Evolutionary conservation across 2,888 invertebrate species (phyloP).

Genomic region (Steromphala cineraria): DNA sequence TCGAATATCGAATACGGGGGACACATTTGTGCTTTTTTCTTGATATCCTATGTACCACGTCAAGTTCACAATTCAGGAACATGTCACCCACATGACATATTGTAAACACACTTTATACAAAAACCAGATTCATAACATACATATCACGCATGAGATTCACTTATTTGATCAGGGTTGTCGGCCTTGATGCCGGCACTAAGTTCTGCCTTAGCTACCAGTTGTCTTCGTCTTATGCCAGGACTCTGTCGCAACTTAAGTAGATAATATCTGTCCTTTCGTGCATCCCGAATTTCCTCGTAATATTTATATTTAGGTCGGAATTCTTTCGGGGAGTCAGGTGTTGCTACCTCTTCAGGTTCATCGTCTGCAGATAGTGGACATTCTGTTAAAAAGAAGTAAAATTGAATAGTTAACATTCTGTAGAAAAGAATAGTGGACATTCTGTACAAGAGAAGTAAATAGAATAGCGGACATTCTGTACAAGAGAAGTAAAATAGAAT

Average conservation of each 20-base stretch:
- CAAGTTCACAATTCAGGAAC: no score
- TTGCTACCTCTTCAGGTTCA: slow-evolving; percentile 26
- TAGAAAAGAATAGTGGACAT: no score
- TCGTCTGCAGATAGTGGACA: slow-evolving; percentile 12
- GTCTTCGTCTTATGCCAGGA: slow-evolving; percentile 58
- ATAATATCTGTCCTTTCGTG: slow-evolving; percentile 57
- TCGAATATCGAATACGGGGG: no score
- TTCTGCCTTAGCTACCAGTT: slow-evolving; percentile 50
- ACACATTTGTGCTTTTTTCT: no score
- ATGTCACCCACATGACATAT: no score
- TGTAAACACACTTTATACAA: no score
- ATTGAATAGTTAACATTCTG: background rate
- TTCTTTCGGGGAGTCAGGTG: slow-evolving; percentile 33
- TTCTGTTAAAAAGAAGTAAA: slow-evolving; percentile 23
- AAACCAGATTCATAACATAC: no score
- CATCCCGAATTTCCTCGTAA: slow-evolving; percentile 62
- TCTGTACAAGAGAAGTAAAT: no score
- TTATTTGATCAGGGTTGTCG: slow-evolving; percentile 28
- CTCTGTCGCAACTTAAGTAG: slow-evolving; percentile 61
- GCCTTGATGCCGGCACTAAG: slow-evolving; percentile 30
- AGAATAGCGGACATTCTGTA: no score
- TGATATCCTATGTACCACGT: no score
- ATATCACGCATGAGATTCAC: slow-evolving; percentile 44
- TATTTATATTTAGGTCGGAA: slow-evolving; percentile 67
- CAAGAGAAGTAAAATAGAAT: no score